phyloP scores from a whole-genome alignment of 2,888 invertebrate genomes.

The Synanthedon andrenaeformis region DNA sequence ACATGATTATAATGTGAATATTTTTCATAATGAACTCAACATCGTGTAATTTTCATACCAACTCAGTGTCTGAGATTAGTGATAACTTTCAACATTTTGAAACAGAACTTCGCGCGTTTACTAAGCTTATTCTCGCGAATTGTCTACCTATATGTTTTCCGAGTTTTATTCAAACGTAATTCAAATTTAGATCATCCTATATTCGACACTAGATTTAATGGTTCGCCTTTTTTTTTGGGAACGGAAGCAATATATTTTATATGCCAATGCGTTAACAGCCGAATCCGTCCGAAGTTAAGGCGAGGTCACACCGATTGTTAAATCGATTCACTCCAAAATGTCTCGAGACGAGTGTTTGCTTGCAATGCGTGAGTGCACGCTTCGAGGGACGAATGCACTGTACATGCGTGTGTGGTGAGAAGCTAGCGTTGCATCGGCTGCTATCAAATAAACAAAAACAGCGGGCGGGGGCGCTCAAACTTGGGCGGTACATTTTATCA shows the following conservation, averaged over 20 bases:
- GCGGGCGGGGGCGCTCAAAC: constrained; percentile 36
- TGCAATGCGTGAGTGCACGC: constrained; percentile 55
- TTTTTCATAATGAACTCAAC: too few species aligned
- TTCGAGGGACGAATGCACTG: constrained; percentile 49
- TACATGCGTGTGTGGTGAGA: constrained; percentile 44
- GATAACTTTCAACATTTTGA: too few species aligned
- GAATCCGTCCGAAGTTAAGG: constrained; percentile 13
- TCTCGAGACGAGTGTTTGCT: constrained; percentile 22
- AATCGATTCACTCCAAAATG: constrained; percentile 11
- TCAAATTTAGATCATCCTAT: not conserved
- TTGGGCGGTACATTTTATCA: constrained; percentile 37
- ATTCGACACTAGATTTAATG: not conserved
- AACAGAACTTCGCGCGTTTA: too few species aligned
- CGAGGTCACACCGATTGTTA: constrained; percentile 19
- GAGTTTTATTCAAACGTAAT: not conserved
- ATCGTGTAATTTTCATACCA: too few species aligned
- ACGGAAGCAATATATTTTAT: not conserved
- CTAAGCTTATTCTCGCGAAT: too few species aligned
- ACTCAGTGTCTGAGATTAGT: too few species aligned
- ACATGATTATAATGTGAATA: too few species aligned
- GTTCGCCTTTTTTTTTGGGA: not conserved
- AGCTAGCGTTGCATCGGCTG: constrained; percentile 49
- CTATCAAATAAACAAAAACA: constrained; percentile 67
- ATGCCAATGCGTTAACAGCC: not conserved
- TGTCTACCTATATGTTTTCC: too few species aligned